Conservation (phyloP, 2,888 invertebrate species). For the Stenurella melanura region DNA sequence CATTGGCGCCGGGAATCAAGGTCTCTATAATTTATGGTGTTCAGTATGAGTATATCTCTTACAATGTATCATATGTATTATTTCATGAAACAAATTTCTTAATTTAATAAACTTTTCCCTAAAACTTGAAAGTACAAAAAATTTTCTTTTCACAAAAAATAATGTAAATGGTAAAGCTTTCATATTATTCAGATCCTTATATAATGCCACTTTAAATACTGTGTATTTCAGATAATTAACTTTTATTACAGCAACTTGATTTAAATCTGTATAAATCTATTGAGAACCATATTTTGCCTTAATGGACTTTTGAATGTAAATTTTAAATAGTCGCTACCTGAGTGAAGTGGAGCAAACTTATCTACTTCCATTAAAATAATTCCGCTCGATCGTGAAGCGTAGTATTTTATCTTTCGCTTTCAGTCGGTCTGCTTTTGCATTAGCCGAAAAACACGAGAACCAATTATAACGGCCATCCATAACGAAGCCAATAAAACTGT, state of each 20-base stretch:
- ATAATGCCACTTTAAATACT: too few species aligned
- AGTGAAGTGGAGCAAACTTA: constrained; percentile 6
- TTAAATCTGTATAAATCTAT: not conserved
- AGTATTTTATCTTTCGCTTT: constrained; percentile 34
- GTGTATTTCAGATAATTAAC: too few species aligned
- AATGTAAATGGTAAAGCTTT: too few species aligned
- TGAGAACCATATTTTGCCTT: not conserved
- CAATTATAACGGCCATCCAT: constrained; percentile 69
- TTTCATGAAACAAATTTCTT: too few species aligned
- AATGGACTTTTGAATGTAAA: not conserved
- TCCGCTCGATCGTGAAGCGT: constrained; percentile 30
- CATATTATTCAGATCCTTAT: too few species aligned
- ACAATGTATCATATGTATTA: too few species aligned
- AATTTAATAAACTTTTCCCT: too few species aligned
- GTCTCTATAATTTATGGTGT: too few species aligned
- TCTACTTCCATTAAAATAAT: constrained; percentile 15
- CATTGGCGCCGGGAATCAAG: too few species aligned
- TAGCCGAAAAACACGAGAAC: constrained; percentile 62
- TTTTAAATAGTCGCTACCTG: constrained; percentile 1
- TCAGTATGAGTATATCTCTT: too few species aligned
- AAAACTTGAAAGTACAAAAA: too few species aligned
- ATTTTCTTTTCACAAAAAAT: too few species aligned
- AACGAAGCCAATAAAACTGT: constrained; percentile 68
- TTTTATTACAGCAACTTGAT: not conserved
- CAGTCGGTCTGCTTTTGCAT: constrained; percentile 43